Base-by-base conservation (phyloP, 2,113 vertebrate species). In the Halcyon malimbica region DNA sequence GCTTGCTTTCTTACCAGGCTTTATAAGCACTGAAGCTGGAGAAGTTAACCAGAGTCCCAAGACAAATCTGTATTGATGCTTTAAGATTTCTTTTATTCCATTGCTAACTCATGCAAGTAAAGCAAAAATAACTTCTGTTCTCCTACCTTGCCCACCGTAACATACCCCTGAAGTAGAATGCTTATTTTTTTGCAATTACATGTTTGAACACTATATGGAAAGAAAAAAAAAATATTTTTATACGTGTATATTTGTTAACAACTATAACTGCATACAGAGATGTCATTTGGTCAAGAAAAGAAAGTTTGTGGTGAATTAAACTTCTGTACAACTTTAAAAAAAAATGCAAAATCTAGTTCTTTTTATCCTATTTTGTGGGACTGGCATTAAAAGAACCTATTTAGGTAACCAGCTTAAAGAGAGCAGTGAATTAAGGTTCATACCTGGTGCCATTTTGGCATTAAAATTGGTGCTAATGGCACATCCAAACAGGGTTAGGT, bases 271-370 rank as follows among this genome's bases (percentile, higher is more conserved):
- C 48, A 75, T 64, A 64, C 48, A 84, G 50, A 75, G 28, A 37
- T 60, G 56, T 56, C 28, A 64, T 80, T 80, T 78, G 70, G 56
- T 89, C 65, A 60, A 33, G 53, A 93, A 91, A 84, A 24, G 37
- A 80, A 82, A 74, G 42, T 89, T 64, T 89, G 64, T 78, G 62
- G 70, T 84, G 35, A 82, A 76, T 71, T 78, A 81, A 18, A 39
- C 35, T 60, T 94, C 62, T 3, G 4, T 54, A 59, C 37, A 67
- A 67, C 56, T 88, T 50, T 8, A 19, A 46, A 2, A 4, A 57
- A 77, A 75, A 77, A 44, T 19, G 21, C 5, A 42, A 83, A 75
- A 85, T 78, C 51, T 62, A 46, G n/a, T 65, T 89, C 33, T 70
- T 0, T 91, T 93, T 10, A 26, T 68, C 29, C 1, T 81, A 24